phyloP scores from a whole-genome alignment of 2,113 vertebrate genomes.

The Corythornis vintsioides region DNA sequence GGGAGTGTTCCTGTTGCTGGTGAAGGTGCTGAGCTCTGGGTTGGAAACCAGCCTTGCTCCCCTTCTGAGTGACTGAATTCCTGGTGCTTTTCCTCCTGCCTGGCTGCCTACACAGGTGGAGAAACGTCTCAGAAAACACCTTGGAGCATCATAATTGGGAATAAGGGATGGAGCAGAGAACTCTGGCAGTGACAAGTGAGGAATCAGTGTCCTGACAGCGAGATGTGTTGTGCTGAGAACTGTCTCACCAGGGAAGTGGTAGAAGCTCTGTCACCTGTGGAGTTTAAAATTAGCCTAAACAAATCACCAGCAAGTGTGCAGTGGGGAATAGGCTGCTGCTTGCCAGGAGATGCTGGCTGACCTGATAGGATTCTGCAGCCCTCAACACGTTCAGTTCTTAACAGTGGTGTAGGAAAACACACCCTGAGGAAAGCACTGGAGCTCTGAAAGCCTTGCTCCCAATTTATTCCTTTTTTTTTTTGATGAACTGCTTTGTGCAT shows the following conservation, averaged over 20 bases:
- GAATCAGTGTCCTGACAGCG: accelerated
- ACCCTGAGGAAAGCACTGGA: accelerated
- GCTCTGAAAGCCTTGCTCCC: neutral
- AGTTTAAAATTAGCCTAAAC: neutral
- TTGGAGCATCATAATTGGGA: neutral
- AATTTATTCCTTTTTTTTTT: accelerated
- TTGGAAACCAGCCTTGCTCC: neutral
- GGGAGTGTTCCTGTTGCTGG: neutral
- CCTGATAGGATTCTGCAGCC: neutral
- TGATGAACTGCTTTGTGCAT: neutral
- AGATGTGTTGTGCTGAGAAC: neutral
- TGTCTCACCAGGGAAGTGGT: neutral
- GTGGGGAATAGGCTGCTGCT: neutral
- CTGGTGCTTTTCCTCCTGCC: neutral
- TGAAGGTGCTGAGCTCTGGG: neutral
- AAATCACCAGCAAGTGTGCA: neutral
- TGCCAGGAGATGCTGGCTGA: neutral
- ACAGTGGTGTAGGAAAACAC: neutral
- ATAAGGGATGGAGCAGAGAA: neutral
- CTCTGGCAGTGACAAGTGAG: accelerated
- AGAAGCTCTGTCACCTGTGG: neutral
- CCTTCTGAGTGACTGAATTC: neutral
- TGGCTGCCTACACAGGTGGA: accelerated
- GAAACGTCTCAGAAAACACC: neutral
- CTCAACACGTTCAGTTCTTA: neutral